These are phyloP conservation scores for Nephrotoma flavescens DNA, from an alignment of 2,888 invertebrate species.

Conservation along the genomic window DNA sequence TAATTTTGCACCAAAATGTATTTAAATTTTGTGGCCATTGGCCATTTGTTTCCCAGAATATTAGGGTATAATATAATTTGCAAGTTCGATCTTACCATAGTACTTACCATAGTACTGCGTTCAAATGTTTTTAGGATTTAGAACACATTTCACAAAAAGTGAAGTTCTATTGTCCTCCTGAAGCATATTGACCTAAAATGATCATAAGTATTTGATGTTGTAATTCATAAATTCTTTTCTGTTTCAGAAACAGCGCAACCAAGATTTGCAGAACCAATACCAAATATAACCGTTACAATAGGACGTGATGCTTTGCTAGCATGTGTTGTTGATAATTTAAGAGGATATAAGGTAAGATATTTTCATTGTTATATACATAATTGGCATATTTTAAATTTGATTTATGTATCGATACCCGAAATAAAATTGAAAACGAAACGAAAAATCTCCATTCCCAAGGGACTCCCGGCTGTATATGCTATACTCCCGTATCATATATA, in stretches of 20 bases:
- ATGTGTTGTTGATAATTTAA: conserved; percentile 79
- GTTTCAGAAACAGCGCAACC: conserved; percentile 31
- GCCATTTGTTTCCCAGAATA: too few species aligned
- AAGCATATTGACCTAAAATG: too few species aligned
- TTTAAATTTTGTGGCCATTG: too few species aligned
- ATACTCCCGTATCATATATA: neutral
- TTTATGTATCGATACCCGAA: conserved; percentile 7
- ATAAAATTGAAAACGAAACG: neutral
- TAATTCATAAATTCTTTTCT: too few species aligned
- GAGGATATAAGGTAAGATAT: conserved; percentile 61
- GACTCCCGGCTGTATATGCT: neutral
- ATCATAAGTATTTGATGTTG: too few species aligned
- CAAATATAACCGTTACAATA: conserved; percentile 79
- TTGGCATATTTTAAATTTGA: conserved; percentile 9
- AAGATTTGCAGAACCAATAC: conserved; percentile 74
- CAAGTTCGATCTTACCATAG: too few species aligned
- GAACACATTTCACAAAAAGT: too few species aligned
- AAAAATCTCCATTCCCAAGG: neutral
- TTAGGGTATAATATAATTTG: too few species aligned
- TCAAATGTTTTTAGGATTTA: too few species aligned
- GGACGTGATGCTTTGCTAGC: conserved; percentile 76
- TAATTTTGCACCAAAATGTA: too few species aligned
- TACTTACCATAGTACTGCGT: too few species aligned
- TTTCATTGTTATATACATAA: conserved; percentile 6
- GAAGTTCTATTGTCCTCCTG: too few species aligned